Evolutionary conservation across 2,797 vertebrate species (phyloP).

Genomic region (Danio choprae): DNA sequence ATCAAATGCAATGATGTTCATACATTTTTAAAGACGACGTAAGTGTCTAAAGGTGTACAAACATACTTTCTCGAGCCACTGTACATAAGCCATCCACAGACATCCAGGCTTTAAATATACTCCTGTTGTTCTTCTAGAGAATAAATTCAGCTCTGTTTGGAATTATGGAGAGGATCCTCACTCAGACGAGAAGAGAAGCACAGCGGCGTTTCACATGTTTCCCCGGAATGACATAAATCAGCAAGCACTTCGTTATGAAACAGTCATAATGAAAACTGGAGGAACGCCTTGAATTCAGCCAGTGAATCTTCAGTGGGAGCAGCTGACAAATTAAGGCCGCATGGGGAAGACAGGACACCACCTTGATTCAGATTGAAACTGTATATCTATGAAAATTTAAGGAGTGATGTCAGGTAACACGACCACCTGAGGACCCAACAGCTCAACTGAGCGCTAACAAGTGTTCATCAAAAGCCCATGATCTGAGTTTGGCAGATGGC

Average conservation of each 20-base stretch:
- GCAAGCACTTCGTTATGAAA: slow-evolving; percentile 46
- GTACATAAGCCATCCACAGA: slow-evolving; percentile 26
- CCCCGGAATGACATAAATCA: slow-evolving; percentile 55
- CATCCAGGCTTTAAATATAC: slow-evolving; percentile 50
- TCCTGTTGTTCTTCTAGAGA: slow-evolving; percentile 32
- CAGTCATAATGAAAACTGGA: slow-evolving; percentile 50
- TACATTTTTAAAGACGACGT: not conserved
- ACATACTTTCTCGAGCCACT: not conserved
- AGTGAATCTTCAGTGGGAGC: slow-evolving; percentile 42
- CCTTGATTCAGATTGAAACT: slow-evolving; percentile 19
- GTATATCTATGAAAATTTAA: slow-evolving; percentile 20
- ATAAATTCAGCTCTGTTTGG: slow-evolving; percentile 54
- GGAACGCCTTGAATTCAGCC: slow-evolving; percentile 47
- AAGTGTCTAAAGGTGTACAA: not conserved
- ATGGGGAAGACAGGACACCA: slow-evolving; percentile 33
- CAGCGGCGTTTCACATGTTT: slow-evolving; percentile 35
- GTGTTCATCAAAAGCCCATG: slow-evolving; percentile 51
- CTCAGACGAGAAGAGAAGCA: slow-evolving; percentile 34
- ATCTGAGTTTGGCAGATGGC: slow-evolving; percentile 28
- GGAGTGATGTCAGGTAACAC: slow-evolving; percentile 43
- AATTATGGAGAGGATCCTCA: slow-evolving; percentile 44
- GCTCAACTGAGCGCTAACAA: slow-evolving; percentile 45
- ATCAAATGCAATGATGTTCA: not conserved
- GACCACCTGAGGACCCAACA: slow-evolving; percentile 45
- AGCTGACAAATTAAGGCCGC: slow-evolving; percentile 27